Conservation (phyloP, 2,797 vertebrate genomes). For the Oreochromis mossambicus region DNA sequence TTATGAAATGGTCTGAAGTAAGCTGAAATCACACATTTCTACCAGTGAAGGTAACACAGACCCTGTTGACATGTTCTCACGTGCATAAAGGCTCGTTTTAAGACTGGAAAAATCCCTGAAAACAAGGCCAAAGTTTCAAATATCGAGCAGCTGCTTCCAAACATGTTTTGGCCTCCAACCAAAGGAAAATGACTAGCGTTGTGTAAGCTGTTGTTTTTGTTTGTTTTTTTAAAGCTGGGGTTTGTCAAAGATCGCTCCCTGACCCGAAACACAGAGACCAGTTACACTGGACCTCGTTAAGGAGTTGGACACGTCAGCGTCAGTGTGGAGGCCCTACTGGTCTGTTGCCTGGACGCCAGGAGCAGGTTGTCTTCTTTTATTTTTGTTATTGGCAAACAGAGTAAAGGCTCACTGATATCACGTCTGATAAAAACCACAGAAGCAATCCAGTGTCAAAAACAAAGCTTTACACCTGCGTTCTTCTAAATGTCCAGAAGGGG, state of each 20-base stretch:
- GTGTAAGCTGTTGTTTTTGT: background rate
- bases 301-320: rapidly evolving
- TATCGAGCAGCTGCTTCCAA: background rate
- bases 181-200: background rate
- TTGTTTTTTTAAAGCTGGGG: background rate
- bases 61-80: background rate
- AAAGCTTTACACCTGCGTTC: background rate
- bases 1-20: background rate
- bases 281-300: background rate
- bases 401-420: background rate
- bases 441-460: background rate
- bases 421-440: background rate
- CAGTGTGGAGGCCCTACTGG: rapidly evolving
- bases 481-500: background rate
- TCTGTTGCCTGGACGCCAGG: background rate
- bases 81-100: background rate
- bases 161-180: background rate
- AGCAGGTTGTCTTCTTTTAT: background rate
- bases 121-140: background rate
- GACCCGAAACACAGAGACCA: background rate
- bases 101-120: background rate
- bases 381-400: background rate
- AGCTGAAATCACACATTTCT: background rate
- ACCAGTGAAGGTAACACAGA: rapidly evolving
- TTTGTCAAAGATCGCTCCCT: background rate